Conservation (phyloP, 2,113 vertebrate species). For the Oncorhynchus masou region DNA sequence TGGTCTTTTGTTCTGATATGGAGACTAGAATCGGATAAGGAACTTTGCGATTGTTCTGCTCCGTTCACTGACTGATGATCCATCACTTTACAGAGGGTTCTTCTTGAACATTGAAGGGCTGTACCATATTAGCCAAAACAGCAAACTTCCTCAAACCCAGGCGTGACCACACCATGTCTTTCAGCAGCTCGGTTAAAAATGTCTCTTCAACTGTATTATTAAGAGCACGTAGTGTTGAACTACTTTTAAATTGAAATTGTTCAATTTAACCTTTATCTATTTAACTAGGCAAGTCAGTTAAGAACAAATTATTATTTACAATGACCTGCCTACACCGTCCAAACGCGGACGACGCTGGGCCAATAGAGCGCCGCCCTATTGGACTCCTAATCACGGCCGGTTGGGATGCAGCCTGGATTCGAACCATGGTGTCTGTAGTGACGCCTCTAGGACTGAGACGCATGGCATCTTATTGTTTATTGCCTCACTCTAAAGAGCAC, state of each 20-base stretch:
- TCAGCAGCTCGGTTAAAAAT: not conserved
- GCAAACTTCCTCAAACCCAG: conserved; percentile 18
- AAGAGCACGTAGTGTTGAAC: not conserved
- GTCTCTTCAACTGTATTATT: not conserved
- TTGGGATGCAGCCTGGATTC: not conserved
- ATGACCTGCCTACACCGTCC: too few species aligned
- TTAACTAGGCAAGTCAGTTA: too few species aligned
- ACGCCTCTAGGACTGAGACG: too few species aligned
- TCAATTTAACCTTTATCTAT: too few species aligned
- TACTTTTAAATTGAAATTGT: too few species aligned
- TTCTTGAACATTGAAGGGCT: conserved; percentile 22
- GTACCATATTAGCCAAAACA: conserved; percentile 40
- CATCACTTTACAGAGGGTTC: conserved; percentile 28
- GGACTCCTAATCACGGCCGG: too few species aligned
- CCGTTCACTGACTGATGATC: conserved; percentile 9
- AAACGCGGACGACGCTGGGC: too few species aligned
- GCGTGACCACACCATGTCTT: not conserved
- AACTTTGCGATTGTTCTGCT: conserved; percentile 17
- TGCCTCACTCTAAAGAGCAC: conserved; percentile 5
- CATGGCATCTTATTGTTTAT: conserved; percentile 14
- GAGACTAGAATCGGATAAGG: not conserved
- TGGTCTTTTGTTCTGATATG: too few species aligned
- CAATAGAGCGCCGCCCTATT: too few species aligned
- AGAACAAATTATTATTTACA: too few species aligned
- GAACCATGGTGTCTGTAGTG: too few species aligned